Percentiles rank a stretch among this genome's conserved stretches.
Conservation (phyloP, 2,888 invertebrate genomes). For the Catocala nupta region DNA sequence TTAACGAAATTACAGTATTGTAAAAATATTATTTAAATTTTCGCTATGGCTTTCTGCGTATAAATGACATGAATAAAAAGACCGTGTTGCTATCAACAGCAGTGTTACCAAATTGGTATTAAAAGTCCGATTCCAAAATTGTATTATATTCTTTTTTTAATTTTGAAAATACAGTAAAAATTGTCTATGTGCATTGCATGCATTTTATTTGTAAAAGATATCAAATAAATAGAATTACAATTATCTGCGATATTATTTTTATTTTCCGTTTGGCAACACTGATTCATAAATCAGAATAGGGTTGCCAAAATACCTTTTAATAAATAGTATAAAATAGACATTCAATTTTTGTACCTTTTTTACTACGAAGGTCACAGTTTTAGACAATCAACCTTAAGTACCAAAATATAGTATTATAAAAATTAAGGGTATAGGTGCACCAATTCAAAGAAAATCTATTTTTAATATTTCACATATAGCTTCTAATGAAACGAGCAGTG, state of each 20-base stretch:
- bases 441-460: conserved; percentile 74
- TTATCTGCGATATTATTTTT: conserved; percentile 20
- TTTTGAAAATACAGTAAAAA: conserved; percentile 42
- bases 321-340: conserved; percentile 14
- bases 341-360: conserved; percentile 31
- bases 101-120: conserved; percentile 41
- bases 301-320: conserved; percentile 47
- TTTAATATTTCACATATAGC: conserved; percentile 79
- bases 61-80: neutral
- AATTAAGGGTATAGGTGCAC: conserved; percentile 71
- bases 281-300: conserved; percentile 39
- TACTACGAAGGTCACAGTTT: conserved; percentile 48
- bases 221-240: conserved; percentile 23
- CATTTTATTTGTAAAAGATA: conserved; percentile 42
- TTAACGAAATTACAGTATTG: conserved; percentile 46
- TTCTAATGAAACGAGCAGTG: conserved; percentile 64
- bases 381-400: conserved; percentile 56
- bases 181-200: conserved; percentile 37
- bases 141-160: conserved; percentile 44
- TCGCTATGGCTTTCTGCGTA: conserved; percentile 16
- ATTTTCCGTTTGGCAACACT: conserved; percentile 18
- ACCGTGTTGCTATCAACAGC: conserved; percentile 10
- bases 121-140: conserved; percentile 43
- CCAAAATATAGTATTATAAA: conserved; percentile 66
- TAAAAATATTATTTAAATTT: conserved; percentile 8